These are phyloP conservation scores for Perca flavescens DNA, from an alignment of 2,113 vertebrate genomes.

Conservation along the genomic window DNA sequence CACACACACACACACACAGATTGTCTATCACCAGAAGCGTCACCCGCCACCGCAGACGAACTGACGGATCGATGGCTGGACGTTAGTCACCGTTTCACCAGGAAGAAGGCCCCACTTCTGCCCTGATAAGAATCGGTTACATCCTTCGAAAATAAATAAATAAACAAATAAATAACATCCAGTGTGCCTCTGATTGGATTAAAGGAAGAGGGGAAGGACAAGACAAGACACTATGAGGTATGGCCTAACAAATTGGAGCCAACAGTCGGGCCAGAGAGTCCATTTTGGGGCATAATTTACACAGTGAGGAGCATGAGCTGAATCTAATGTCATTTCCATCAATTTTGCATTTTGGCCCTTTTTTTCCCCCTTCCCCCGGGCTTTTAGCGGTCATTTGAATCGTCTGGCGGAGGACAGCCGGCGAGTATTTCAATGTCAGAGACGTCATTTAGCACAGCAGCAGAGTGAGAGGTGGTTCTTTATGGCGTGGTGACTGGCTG, in stretches of 20 bases:
- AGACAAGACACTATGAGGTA: conserved; percentile 77
- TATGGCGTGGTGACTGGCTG: conserved; percentile 71
- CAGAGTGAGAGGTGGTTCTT: conserved; percentile 70
- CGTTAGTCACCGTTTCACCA: conserved; percentile 83
- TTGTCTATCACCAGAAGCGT: conserved; percentile 72
- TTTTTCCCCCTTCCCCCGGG: conserved; percentile 39
- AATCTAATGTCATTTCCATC: conserved; percentile 84
- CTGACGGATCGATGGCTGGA: conserved; percentile 77
- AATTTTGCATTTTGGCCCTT: conserved; percentile 80
- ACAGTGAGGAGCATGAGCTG: conserved; percentile 79
- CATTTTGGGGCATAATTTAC: conserved; percentile 85
- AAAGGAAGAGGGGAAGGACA: conserved; percentile 77
- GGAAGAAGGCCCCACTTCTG: conserved; percentile 76
- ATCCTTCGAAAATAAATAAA: conserved; percentile 85
- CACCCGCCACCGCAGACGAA: conserved; percentile 69
- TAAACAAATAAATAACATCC: conserved; percentile 87
- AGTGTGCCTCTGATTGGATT: conserved; percentile 81
- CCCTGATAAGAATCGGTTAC: conserved; percentile 80
- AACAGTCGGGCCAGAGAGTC: conserved; percentile 81
- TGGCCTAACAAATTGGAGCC: conserved; percentile 79
- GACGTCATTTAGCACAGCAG: conserved; percentile 65
- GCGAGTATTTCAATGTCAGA: conserved; percentile 71
- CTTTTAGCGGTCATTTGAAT: conserved; percentile 78
- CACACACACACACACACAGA: conserved; percentile 43
- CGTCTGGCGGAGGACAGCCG: conserved; percentile 63